A percentile compares a stretch with the other conserved stretches of the same genome.
These are phyloP conservation scores for Luperina nickerlii DNA, from an alignment of 2,888 invertebrate species.

Conservation along the genomic window DNA sequence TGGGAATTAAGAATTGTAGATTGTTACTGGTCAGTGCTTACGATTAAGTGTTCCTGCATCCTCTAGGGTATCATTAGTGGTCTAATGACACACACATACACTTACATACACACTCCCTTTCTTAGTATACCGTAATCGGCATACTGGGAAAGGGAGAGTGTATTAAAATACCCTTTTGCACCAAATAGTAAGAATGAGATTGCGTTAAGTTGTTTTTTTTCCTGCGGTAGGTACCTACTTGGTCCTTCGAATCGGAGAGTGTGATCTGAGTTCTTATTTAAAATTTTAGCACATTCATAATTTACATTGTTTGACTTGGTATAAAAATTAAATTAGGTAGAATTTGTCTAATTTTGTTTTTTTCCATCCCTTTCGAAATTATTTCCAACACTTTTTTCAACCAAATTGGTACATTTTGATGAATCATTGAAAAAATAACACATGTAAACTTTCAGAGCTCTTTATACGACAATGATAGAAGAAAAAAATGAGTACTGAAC, in stretches of 20 bases:
- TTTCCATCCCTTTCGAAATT: neutral
- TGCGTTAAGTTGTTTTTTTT: neutral
- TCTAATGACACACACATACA: neutral
- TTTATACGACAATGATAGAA: neutral
- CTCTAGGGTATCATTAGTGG: slow-evolving; percentile 44
- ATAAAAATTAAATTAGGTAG: neutral
- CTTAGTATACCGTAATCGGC: no score
- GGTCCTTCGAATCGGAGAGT: neutral
- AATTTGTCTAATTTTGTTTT: no score
- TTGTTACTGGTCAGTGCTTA: slow-evolving; percentile 27
- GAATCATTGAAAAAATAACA: neutral
- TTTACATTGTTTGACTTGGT: no score
- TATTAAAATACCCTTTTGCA: neutral
- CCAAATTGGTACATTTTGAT: neutral
- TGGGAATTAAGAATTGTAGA: slow-evolving; percentile 41
- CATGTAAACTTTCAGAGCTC: neutral
- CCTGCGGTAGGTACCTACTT: neutral
- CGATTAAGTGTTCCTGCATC: slow-evolving; percentile 25
- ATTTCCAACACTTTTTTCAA: no score
- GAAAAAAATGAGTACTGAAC: neutral
- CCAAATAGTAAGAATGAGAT: neutral
- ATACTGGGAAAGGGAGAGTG: neutral
- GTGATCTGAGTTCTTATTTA: no score
- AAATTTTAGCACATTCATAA: neutral
- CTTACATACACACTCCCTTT: no score